Base-by-base conservation (phyloP, 2,888 invertebrate species). In the Cryptocheilus praepositus region DNA sequence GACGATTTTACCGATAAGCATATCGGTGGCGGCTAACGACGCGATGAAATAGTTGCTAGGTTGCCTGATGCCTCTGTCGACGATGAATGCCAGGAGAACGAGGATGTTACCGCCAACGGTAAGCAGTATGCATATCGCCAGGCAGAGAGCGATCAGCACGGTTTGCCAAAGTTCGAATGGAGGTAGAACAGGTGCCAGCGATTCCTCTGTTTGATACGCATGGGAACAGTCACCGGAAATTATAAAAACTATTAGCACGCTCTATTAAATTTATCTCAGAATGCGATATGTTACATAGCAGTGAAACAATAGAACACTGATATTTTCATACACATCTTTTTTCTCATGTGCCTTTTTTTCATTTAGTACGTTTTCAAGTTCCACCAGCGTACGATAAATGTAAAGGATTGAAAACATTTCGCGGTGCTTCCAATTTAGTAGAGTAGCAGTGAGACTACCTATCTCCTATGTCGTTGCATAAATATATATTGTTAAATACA, bases 31-130 rank as follows among this genome's bases (percentile, higher is more conserved):
- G 55, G 99, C 99, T 73, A 99, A 92, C 0, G 99, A 99, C 8
- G 98, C 98, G 77, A 99, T 98, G 91, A 99, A 99, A 91, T 99
- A 99, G 91, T 99, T 99, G 89, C 98, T 98, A 28, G 99, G 99
- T 87, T 99, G 98, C 64, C 99, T 91, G 83, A 96, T 96, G 76
- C 95, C 95, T 68, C 98, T 91, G 89, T 98, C 98, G 52, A 98
- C 96, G 71, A 98, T 94, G 89, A 99, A 99, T 54, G 98, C 97
- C 80, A 98, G 90, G 62, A 99, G 92, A 64, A 99, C 98, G 73
- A 99, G 92, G 62, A 98, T 95, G 88, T 99, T 99, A 62, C 99
- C 99, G 71, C 95, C 94, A 70, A 98, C 95, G 0, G 98, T 98
- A 76, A 98, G 91, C 53, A 98, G 91, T 81, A 98, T 97, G 87